Percentiles rank a stretch among this genome's conserved stretches.
These are phyloP conservation scores for Ceyx cyanopectus DNA, from an alignment of 2,113 vertebrate genomes.

Conservation along the genomic window DNA sequence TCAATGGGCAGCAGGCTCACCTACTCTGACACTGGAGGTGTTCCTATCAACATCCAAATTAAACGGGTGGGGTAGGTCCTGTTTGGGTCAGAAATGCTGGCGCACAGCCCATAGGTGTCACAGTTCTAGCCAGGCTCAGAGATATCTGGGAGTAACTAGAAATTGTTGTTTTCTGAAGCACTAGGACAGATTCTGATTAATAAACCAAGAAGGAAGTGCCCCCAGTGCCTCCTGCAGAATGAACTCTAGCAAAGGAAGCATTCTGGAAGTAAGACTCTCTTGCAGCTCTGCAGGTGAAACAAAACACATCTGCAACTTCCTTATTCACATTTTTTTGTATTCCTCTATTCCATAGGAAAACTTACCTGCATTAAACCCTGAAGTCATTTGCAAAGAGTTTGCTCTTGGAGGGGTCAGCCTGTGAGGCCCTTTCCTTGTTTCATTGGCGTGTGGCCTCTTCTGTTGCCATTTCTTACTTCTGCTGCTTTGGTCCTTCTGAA, in stretches of 20 bases:
- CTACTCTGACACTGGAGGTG: not conserved
- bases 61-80: rapidly evolving
- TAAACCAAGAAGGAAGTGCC: not conserved
- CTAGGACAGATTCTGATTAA: not conserved
- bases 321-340: not conserved
- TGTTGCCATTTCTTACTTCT: not conserved
- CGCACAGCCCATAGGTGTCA: not conserved
- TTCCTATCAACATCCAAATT: not conserved
- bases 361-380: not conserved
- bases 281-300: not conserved
- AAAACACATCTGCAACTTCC: not conserved
- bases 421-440: not conserved
- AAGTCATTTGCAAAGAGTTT: not conserved
- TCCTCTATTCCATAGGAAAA: not conserved
- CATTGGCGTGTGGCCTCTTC: rapidly evolving
- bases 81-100: not conserved
- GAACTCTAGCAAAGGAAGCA: not conserved
- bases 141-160: not conserved
- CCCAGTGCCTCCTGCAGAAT: not conserved
- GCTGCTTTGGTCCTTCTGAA: not conserved
- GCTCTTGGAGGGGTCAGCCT: not conserved
- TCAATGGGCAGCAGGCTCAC: not conserved
- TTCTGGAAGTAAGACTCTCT: not conserved
- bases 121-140: not conserved
- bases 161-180: not conserved